Conservation (phyloP, 2,113 vertebrate species). For the Pampusana beccarii region DNA sequence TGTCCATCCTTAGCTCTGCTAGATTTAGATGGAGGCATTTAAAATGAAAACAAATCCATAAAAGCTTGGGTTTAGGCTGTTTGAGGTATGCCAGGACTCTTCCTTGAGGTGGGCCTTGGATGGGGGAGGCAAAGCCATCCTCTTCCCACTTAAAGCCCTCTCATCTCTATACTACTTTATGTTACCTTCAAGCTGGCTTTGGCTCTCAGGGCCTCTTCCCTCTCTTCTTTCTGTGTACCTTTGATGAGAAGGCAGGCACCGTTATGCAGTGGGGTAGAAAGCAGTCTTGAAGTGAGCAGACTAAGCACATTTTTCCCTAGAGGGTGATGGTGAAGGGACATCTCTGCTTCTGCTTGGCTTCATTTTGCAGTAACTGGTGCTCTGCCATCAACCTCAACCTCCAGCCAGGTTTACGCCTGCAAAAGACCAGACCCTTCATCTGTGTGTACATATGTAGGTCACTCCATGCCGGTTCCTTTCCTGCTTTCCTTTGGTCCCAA, state of each 20-base stretch:
- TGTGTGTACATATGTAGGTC: neutral
- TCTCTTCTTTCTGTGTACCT: neutral
- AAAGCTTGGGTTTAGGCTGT: neutral
- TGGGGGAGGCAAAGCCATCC: neutral
- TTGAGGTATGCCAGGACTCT: neutral
- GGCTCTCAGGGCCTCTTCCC: neutral
- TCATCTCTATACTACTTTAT: neutral
- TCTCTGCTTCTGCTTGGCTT: neutral
- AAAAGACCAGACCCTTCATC: neutral
- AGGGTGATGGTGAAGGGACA: neutral
- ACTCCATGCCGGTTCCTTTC: neutral
- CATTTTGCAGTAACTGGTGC: neutral
- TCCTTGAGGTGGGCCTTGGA: neutral
- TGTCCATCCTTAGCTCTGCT: neutral
- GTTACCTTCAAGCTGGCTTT: neutral
- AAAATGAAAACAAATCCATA: neutral
- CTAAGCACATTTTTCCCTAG: neutral
- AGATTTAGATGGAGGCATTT: neutral
- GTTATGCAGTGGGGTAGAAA: neutral
- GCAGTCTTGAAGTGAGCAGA: neutral
- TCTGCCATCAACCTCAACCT: constrained; percentile 9
- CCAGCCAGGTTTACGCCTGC: neutral
- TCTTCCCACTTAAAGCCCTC: neutral
- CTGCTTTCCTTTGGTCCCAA: neutral
- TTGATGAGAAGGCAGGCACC: neutral